Evolutionary conservation across 2,797 vertebrate genomes (phyloP), one percentile per base, ranked within the genome.

Genomic region (Acrocephalus scirpaceus): DNA sequence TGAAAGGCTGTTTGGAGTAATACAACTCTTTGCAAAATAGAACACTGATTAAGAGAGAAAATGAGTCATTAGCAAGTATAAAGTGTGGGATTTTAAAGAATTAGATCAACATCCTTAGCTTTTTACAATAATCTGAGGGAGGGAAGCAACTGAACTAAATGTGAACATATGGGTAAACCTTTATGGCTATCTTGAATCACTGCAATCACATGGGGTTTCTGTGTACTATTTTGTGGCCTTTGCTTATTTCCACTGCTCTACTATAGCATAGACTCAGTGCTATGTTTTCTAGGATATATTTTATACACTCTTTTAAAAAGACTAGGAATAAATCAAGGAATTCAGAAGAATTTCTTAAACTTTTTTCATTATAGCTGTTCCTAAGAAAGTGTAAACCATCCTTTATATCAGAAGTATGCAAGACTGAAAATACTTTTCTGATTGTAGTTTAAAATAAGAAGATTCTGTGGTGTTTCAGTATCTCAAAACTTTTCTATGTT

Each of bases 1-100:
- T 97, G 88, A 91, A 93, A 90, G 78, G 64, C 30, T 86, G 45
- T 90, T 94, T 75, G 69, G 54, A 93, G 84, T 72, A 84, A 57
- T 30, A 79, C 66, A 93, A 47, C 70, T 57, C 85, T 92, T 84
- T 75, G 56, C 61, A 80, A 80, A 91, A 84, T 38, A 85, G 42
- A 83, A 57, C 32, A 77, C 23, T 50, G 67, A 84, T 66, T 79
- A 44, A 48, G 80, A 96, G 77, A 82, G 38, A 85, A 88, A 92
- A 73, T 40, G 45, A 88, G 61, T 85, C 27, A 86, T 80, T 92
- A 72, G 44, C n/a, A 74, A 79, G 71, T 77, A 74, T 77, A 69
- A 74, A 88, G 88, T 66, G 7, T 45, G 38, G 60, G 56, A 81
- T 21, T 22, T 90, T 61, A 70, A 93, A 82, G 73, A 78, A 60